Percentiles rank a stretch among this genome's conserved stretches.
These are phyloP conservation scores for Nasonovia ribisnigri DNA, from an alignment of 2,888 invertebrate species.

Conservation along the genomic window DNA sequence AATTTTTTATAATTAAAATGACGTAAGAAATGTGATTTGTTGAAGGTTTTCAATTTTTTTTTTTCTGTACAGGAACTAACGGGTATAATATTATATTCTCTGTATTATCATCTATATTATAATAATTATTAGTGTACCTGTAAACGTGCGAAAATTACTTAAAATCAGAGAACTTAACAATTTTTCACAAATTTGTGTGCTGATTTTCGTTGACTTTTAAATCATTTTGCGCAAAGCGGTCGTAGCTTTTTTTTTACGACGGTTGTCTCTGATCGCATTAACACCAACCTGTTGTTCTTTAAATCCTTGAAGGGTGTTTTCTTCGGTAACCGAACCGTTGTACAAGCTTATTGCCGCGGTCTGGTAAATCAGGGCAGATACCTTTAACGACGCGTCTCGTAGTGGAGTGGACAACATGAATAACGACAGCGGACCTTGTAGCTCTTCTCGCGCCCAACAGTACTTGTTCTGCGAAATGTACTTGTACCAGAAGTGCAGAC, in stretches of 20 bases:
- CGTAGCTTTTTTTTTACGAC: background rate
- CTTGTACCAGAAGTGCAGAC: conserved; percentile 49
- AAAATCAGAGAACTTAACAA: background rate
- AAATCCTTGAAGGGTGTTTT: conserved; percentile 22
- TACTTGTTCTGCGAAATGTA: background rate
- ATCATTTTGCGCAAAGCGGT: background rate
- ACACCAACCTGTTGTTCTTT: conserved; percentile 39
- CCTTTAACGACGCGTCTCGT: background rate
- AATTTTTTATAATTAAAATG: too few relatives aligned
- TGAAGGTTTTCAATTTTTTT: too few relatives aligned
- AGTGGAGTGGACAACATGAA: conserved; percentile 1
- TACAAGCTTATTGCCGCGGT: conserved; percentile 1
- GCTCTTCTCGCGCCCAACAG: background rate
- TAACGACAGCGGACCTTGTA: background rate
- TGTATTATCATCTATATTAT: background rate
- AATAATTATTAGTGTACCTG: background rate
- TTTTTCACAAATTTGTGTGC: background rate
- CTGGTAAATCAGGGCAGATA: background rate
- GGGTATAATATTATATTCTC: background rate
- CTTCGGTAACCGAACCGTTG: background rate
- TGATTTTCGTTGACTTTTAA: background rate
- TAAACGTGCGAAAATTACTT: background rate
- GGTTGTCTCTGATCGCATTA: background rate
- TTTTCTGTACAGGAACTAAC: background rate
- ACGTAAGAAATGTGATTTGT: too few relatives aligned